Conservation (phyloP, 2,113 vertebrate genomes). For the Neogobius melanostomus region DNA sequence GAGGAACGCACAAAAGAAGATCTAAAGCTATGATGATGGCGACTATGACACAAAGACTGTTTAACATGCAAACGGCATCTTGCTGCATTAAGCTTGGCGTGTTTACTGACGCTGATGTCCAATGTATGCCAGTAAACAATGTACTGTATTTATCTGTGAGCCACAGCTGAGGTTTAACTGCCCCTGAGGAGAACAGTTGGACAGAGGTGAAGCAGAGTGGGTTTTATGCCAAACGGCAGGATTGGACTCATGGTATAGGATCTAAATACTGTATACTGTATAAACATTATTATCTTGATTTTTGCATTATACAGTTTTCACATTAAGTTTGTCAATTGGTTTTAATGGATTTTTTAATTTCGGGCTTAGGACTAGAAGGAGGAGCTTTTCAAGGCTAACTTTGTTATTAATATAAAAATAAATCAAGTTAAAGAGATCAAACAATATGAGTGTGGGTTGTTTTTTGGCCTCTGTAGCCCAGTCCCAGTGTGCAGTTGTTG, state of each 20-base stretch:
- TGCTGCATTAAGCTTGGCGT: slow-evolving; percentile 4
- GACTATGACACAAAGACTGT: not conserved
- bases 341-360: too few relatives aligned
- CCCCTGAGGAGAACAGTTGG: slow-evolving; percentile 11
- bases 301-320: too few relatives aligned
- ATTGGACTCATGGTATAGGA: not conserved
- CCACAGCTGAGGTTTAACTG: slow-evolving; percentile 42
- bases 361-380: too few relatives aligned
- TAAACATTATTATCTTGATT: not conserved
- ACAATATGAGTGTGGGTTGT: too few relatives aligned
- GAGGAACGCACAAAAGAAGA: not conserved
- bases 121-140: slow-evolving; percentile 13
- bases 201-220: slow-evolving; percentile 12
- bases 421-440: too few relatives aligned
- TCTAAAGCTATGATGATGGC: not conserved
- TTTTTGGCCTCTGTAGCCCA: too few relatives aligned
- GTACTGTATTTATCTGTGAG: slow-evolving; percentile 43
- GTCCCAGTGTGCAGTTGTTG: too few relatives aligned
- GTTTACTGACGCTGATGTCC: not conserved
- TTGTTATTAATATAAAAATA: too few relatives aligned
- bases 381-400: too few relatives aligned
- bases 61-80: not conserved
- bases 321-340: too few relatives aligned
- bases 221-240: slow-evolving; percentile 15
- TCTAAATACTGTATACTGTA: not conserved